These are phyloP conservation scores for Crypturellus undulatus DNA, from an alignment of 2,113 vertebrate species.

Conservation along the genomic window DNA sequence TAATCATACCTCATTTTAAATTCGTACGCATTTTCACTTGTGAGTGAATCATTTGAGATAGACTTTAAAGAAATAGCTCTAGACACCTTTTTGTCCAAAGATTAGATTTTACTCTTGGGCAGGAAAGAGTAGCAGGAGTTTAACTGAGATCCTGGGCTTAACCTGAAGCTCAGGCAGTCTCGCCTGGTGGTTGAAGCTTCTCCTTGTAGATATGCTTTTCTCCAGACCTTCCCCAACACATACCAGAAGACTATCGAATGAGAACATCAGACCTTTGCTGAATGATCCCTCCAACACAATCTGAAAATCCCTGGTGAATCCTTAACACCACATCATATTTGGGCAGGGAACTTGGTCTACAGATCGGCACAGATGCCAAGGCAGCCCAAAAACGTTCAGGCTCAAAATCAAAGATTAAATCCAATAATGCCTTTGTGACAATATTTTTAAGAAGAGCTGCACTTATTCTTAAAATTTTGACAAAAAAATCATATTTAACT, in stretches of 20 bases:
- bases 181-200: background rate
- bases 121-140: background rate
- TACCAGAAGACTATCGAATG: background rate
- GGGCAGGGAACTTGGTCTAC: background rate
- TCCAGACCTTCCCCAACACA: background rate
- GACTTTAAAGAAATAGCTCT: conserved; percentile 26
- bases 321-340: background rate
- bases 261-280: background rate
- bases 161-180: background rate
- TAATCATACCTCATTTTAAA: conserved; percentile 20
- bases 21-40: background rate
- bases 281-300: background rate
- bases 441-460: background rate
- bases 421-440: background rate
- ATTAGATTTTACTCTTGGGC: background rate
- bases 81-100: background rate
- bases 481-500: background rate
- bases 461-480: background rate
- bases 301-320: background rate
- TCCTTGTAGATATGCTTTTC: background rate
- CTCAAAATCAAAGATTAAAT: background rate
- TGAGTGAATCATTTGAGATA: conserved; percentile 30
- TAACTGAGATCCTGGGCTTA: background rate
- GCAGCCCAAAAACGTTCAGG: background rate
- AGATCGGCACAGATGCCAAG: background rate